phyloP scores from a whole-genome alignment of 2,888 invertebrate genomes.

The Tillus elongatus region DNA sequence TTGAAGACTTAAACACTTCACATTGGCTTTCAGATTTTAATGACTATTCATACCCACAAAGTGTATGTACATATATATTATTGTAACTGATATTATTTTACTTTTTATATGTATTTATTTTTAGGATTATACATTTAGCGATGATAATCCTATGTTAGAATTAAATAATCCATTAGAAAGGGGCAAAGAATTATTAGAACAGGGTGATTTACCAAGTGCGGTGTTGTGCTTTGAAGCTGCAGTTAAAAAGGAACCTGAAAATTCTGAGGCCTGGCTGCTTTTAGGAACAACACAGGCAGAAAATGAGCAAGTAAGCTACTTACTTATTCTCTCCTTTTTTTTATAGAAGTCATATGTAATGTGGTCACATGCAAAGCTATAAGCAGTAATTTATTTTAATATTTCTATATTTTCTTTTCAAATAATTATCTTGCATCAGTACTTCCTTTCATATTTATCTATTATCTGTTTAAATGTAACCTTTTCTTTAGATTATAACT shows the following conservation, averaged over 20 bases:
- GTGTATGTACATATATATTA: constrained; percentile 35
- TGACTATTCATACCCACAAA: constrained; percentile 54
- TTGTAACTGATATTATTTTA: constrained; percentile 9
- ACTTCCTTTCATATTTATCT: too few species aligned
- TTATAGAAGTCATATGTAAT: too few species aligned
- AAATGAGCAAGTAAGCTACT: constrained; percentile 80
- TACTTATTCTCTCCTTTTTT: constrained; percentile 1
- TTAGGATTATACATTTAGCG: constrained; percentile 68
- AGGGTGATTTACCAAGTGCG: constrained; percentile 90
- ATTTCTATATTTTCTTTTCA: too few species aligned
- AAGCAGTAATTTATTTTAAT: constrained; percentile 3
- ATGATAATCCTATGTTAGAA: constrained; percentile 79
- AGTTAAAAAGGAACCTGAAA: constrained; percentile 69
- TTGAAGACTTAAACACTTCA: constrained; percentile 48
- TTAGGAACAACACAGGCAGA: constrained; percentile 91
- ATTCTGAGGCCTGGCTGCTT: constrained; percentile 76
- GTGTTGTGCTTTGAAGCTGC: constrained; percentile 95
- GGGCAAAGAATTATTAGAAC: constrained; percentile 71
- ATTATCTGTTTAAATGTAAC: too few species aligned
- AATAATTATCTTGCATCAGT: constrained; percentile 2
- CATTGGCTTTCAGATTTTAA: constrained; percentile 66
- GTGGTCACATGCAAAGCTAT: too few species aligned
- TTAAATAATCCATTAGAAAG: constrained; percentile 71
- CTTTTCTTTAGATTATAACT: too few species aligned
- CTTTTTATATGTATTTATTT: constrained; percentile 9